These are phyloP conservation scores for Siniperca knerii DNA, from an alignment of 2,113 vertebrate species.

Conservation along the genomic window DNA sequence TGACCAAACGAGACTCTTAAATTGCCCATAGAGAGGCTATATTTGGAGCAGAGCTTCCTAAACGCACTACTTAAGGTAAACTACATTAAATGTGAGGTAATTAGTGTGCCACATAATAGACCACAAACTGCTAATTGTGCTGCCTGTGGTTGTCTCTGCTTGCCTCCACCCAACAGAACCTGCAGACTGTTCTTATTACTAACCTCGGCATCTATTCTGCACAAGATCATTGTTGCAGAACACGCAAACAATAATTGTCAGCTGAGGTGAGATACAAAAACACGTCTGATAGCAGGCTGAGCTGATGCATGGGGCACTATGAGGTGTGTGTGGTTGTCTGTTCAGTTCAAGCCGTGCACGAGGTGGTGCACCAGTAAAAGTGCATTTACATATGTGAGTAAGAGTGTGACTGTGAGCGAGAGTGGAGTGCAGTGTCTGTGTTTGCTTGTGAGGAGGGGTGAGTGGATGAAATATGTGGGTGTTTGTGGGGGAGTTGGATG, in stretches of 20 bases:
- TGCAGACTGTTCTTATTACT: slow-evolving; percentile 47
- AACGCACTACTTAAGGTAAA: slow-evolving; percentile 73
- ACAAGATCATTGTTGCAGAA: slow-evolving; percentile 8
- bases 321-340: slow-evolving; percentile 5
- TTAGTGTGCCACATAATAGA: slow-evolving; percentile 67
- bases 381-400: slow-evolving; percentile 71
- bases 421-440: slow-evolving; percentile 24
- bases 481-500: slow-evolving; percentile 73
- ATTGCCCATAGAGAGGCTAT: slow-evolving; percentile 61
- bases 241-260: slow-evolving; percentile 70
- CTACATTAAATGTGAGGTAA: slow-evolving; percentile 76
- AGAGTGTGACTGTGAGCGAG: slow-evolving; percentile 55
- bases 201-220: slow-evolving; percentile 36
- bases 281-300: slow-evolving; percentile 52
- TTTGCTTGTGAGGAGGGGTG: slow-evolving; percentile 29
- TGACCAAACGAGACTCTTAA: slow-evolving; percentile 62
- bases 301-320: neutral
- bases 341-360: slow-evolving; percentile 42
- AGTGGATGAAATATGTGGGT: slow-evolving; percentile 63
- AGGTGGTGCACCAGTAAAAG: slow-evolving; percentile 48
- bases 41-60: slow-evolving; percentile 65
- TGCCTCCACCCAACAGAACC: slow-evolving; percentile 57
- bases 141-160: slow-evolving; percentile 62
- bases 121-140: slow-evolving; percentile 75
- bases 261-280: slow-evolving; percentile 52